Evolutionary conservation across 2,113 vertebrate species (phyloP), one percentile per base, ranked within the genome.

Genomic region (Abramis brama): DNA sequence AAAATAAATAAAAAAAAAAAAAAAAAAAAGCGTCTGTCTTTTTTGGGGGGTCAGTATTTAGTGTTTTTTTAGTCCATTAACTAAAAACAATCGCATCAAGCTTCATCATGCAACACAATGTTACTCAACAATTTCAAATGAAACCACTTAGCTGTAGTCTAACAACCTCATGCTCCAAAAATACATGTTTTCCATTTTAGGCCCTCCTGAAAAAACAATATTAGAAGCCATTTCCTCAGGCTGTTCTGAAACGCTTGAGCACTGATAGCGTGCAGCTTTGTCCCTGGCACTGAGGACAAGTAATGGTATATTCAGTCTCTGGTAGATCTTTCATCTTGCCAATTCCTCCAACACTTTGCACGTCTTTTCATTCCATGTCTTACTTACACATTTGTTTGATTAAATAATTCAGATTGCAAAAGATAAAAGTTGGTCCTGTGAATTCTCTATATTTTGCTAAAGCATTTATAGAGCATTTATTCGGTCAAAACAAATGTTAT

Each of bases 221-320:
- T 95, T 94, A 94, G 92, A 94, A 93, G 91, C 80, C 86, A 90
- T 89, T 91, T 93, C 94, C 62, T 86, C 87, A 74, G 94, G 94
- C 91, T 27, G 64, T 92, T 94, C 91, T 90, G 91, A 55, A 94
- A 93, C 88, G 83, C 89, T 90, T 91, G 91, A 90, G 91, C 89
- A 59, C 75, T 77, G 86, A 90, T 88, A 88, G 85, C 64, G 74
- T 33, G 77, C 83, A 84, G 86, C 73, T 83, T 88, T 52, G 50
- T 80, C 50, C 66, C 62, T 89, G 88, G 76, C 86, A 74, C 62
- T 59, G 68, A 89, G 83, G 90, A 91, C 89, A 88, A 88, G 90
- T 87, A 90, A 87, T 87, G 86, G 86, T 90, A 89, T 89, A 89
- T 89, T 91, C 94, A 87, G 91, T 91, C 81, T 92, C 91, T 52